These are phyloP conservation scores for Etia nguti DNA, from an alignment of 2,113 vertebrate species.

Conservation along the genomic window DNA sequence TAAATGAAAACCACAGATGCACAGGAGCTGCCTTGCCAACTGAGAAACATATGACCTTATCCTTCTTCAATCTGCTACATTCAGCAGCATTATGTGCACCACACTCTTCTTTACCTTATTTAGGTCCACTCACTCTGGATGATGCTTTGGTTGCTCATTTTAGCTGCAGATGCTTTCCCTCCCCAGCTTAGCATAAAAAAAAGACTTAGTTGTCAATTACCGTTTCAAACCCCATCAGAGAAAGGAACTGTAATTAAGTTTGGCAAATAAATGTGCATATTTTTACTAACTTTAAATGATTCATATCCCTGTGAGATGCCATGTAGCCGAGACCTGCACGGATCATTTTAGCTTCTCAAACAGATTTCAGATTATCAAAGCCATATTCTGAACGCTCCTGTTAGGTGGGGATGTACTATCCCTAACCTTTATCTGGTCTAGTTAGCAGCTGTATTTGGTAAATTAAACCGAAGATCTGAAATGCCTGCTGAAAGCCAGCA, in stretches of 20 bases:
- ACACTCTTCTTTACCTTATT: neutral
- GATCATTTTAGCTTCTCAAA: slow-evolving; percentile 24
- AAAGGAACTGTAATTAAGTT: slow-evolving; percentile 39
- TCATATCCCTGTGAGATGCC: slow-evolving; percentile 18
- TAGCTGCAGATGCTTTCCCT: slow-evolving; percentile 26
- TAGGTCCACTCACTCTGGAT: slow-evolving; percentile 4
- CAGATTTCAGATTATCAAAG: neutral
- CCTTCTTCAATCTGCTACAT: neutral
- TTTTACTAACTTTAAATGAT: slow-evolving; percentile 45
- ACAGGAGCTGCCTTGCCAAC: neutral
- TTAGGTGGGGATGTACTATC: neutral
- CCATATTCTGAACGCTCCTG: neutral
- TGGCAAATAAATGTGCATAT: slow-evolving; percentile 41
- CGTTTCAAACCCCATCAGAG: slow-evolving; percentile 26
- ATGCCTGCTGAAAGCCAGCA: neutral
- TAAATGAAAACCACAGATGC: slow-evolving; percentile 11
- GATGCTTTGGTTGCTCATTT: slow-evolving; percentile 12
- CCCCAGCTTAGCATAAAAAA: slow-evolving; percentile 23
- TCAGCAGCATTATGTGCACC: neutral
- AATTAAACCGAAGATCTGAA: neutral
- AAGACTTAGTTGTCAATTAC: slow-evolving; percentile 37
- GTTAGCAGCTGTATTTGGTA: neutral
- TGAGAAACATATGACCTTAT: neutral
- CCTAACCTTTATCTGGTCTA: neutral
- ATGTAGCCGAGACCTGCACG: neutral